Evolutionary conservation across 2,888 invertebrate genomes (phyloP).

Genomic region (Campaea margaritaria): DNA sequence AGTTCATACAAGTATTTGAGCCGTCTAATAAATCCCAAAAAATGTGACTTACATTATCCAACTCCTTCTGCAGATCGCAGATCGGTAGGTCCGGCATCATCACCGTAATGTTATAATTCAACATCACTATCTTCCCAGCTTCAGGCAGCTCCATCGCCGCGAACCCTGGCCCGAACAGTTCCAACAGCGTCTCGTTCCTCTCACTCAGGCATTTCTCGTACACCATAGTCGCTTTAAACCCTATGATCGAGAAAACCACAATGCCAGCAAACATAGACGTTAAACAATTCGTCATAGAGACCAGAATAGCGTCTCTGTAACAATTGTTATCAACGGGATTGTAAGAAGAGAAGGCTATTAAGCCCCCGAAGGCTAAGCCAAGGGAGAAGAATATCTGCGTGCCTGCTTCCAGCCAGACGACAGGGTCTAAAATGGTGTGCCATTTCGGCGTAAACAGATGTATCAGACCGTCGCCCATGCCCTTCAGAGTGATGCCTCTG

Average conservation of each 20-base stretch:
- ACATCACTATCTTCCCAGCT: conserved; percentile 83
- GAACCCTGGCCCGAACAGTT: conserved; percentile 83
- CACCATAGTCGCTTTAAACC: conserved; percentile 95
- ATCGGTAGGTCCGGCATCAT: conserved; percentile 88
- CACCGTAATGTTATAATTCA: conserved; percentile 84
- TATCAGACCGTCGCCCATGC: conserved; percentile 93
- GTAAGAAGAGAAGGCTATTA: conserved; percentile 98
- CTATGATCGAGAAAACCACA: conserved; percentile 97
- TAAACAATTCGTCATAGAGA: conserved; percentile 96
- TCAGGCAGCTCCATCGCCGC: conserved; percentile 80
- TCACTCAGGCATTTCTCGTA: conserved; percentile 90
- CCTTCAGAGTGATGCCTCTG: conserved; percentile 95
- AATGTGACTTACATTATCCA: conserved; percentile 90
- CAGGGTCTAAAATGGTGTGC: conserved; percentile 95
- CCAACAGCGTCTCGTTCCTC: conserved; percentile 86
- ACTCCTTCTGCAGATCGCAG: conserved; percentile 93
- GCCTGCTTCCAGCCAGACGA: conserved; percentile 98
- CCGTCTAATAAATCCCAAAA: not conserved
- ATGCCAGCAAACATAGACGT: conserved; percentile 99
- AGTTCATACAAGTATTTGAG: not conserved
- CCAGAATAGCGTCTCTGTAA: conserved; percentile 96
- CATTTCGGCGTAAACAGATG: conserved; percentile 97
- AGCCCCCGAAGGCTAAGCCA: conserved; percentile 97
- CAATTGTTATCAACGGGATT: conserved; percentile 99
- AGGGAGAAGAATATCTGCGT: conserved; percentile 99